Evolutionary conservation across 2,797 vertebrate genomes (phyloP).

Genomic region (Potorous gilbertii): DNA sequence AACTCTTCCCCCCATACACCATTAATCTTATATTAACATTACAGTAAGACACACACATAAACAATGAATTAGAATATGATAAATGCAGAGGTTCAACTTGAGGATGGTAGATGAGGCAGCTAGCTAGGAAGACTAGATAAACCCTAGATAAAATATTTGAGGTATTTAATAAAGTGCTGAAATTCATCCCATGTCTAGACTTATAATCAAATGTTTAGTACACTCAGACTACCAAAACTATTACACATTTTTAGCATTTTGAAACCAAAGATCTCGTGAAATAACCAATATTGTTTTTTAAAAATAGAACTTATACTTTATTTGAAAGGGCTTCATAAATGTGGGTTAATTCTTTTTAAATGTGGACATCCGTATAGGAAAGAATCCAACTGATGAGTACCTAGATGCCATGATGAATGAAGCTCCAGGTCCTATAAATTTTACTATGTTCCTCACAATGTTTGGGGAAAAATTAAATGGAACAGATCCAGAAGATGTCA

Average conservation of each 20-base stretch:
- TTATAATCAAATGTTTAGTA: neutral
- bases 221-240: neutral
- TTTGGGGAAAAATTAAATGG: slow-evolving; percentile 98
- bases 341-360: neutral
- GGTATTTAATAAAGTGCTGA: neutral
- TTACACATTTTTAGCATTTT: neutral
- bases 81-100: neutral
- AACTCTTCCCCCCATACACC: too few species aligned
- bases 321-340: neutral
- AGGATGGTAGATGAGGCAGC: neutral
- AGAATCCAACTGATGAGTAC: slow-evolving; percentile 96
- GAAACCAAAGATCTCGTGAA: neutral
- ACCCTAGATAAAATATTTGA: neutral
- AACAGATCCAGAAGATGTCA: slow-evolving; percentile 96
- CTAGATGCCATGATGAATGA: slow-evolving; percentile 98
- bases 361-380: slow-evolving; percentile 85
- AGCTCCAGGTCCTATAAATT: slow-evolving; percentile 94
- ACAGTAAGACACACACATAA: neutral
- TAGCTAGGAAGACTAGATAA: neutral
- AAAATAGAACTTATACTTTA: neutral
- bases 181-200: neutral
- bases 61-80: neutral
- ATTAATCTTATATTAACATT: too few species aligned
- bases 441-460: slow-evolving; percentile 99
- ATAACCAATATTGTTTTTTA: neutral